A percentile compares a stretch with the other conserved stretches of the same genome.
Evolutionary conservation across 2,888 invertebrate genomes (phyloP).

Genomic region (Rotaria sp.): DNA sequence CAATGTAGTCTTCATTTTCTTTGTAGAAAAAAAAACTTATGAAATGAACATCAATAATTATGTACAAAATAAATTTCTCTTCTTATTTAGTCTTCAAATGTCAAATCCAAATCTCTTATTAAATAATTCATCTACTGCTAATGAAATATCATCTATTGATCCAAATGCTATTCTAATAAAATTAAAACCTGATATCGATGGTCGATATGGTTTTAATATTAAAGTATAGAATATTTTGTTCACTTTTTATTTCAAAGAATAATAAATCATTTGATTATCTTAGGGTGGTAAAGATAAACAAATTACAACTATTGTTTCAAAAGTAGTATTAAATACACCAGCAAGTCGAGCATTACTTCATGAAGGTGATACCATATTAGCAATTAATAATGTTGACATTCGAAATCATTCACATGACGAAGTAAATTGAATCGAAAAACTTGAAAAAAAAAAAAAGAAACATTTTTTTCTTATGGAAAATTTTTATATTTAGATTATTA

Average conservation of each 20-base stretch:
- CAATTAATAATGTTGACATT: constrained; percentile 87
- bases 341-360: constrained; percentile 69
- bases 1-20: too few species aligned
- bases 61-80: background rate
- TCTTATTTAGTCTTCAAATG: background rate
- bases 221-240: constrained; percentile 57
- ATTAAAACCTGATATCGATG: constrained; percentile 46
- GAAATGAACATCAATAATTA: too few species aligned
- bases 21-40: too few species aligned
- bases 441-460: background rate
- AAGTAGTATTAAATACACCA: constrained; percentile 79
- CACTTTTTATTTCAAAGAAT: background rate
- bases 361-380: constrained; percentile 88
- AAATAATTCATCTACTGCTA: background rate
- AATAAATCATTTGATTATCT: constrained; percentile 32
- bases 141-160: background rate
- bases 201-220: constrained; percentile 69
- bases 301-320: constrained; percentile 74
- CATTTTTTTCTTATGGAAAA: background rate
- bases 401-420: constrained; percentile 81
- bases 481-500: constrained; percentile 64
- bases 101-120: background rate
- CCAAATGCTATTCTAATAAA: background rate
- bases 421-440: constrained; percentile 45
- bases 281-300: constrained; percentile 74